Base-by-base conservation (phyloP, 2,113 vertebrate species). In the Entelurus aequoreus region DNA sequence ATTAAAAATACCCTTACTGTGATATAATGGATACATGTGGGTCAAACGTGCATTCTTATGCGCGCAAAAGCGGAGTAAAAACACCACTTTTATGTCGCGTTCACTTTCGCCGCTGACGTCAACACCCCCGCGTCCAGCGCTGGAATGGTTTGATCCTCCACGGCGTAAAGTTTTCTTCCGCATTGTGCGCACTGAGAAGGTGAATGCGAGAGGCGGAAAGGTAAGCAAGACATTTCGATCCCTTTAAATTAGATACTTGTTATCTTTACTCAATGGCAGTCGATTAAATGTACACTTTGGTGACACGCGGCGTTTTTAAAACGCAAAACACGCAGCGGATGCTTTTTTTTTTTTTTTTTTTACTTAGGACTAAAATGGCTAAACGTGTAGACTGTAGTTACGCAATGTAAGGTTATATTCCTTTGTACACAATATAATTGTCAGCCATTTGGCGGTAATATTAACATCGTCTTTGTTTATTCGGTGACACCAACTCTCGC, bases 131-230 rank as follows among this genome's bases (percentile, higher is more conserved):
- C 44, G 1, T 1, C 6, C 4, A 19, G 3, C 52, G 6, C 1
- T 0, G 13, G 78, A 47, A 62, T 79, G 68, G 84, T 88, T 71
- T 55, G 42, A 8, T 57, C 86, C 74, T 60, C 14, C 63, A 53
- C 74, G 75, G 76, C 84, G 85, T 81, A 82, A 85, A 77, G 58
- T 74, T 81, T 75, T 59, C 84, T 87, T 88, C 88, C 82, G 84
- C 64, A 49, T 80, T 71, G 59, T 62, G 63, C n/a, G 15, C 58
- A 65, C 60, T 66, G 52, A 40, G 76, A 75, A 62, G 13, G 55
- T 62, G 72, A 73, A 65, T 53, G 46, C 63, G 54, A 76, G 70
- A 72, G 50, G 53, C 46, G 71, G 46, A 21, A 61, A 83, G 87
- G 88, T 90, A 85, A 84, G 84, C 2, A 0, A 3, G 15, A 4